Conservation (phyloP, 1,140 invertebrate genomes). For the Aphis craccivora region DNA sequence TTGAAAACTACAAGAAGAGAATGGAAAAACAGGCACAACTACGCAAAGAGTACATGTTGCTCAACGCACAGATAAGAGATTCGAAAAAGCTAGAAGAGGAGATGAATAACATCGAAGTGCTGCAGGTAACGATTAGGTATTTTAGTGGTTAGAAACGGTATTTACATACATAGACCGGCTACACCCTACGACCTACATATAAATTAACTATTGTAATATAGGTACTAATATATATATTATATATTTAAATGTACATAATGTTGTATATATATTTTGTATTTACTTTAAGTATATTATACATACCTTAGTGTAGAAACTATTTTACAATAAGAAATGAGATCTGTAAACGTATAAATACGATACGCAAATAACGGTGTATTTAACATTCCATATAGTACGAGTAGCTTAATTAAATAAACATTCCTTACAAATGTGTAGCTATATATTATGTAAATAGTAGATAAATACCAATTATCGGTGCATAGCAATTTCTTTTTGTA, state of each 20-base stretch:
- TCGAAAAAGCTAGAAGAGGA: slow-evolving; percentile 65
- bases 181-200: too few relatives aligned
- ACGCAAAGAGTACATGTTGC: slow-evolving; percentile 41
- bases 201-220: not conserved
- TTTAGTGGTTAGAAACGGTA: not conserved
- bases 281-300: not conserved
- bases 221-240: too few relatives aligned
- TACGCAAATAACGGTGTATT: not conserved
- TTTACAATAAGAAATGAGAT: not conserved
- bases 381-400: not conserved
- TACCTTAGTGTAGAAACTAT: not conserved
- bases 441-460: not conserved
- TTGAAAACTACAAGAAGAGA: slow-evolving; percentile 64
- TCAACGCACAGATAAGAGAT: slow-evolving; percentile 47
- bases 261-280: too few relatives aligned
- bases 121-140: slow-evolving; percentile 63
- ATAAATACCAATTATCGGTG: not conserved
- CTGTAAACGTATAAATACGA: not conserved
- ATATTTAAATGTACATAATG: too few relatives aligned
- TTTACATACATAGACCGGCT: not conserved
- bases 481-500: too few relatives aligned
- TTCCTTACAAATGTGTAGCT: not conserved
- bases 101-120: slow-evolving; percentile 68
- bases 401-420: not conserved
- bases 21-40: slow-evolving; percentile 63